Conservation (phyloP, 2,888 invertebrate species). For the Acronicta leporina region DNA sequence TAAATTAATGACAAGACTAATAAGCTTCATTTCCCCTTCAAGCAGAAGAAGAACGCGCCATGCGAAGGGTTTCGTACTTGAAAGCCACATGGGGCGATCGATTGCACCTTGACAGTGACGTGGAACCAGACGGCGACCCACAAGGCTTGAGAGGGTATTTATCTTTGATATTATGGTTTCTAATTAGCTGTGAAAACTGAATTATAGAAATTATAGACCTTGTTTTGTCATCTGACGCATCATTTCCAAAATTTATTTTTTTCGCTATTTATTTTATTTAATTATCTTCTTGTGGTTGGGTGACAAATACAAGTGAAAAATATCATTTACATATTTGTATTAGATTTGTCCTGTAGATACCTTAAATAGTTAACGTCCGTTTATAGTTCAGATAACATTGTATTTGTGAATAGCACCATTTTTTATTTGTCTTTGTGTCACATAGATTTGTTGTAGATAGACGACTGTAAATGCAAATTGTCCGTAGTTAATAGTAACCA, state of each 20-base stretch:
- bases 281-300: constrained; percentile 9
- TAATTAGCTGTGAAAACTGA: constrained; percentile 2
- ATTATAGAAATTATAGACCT: constrained; percentile 31
- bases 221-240: constrained; percentile 51
- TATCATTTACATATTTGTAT: constrained; percentile 37
- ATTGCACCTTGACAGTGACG: constrained; percentile 92
- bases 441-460: constrained; percentile 62
- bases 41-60: constrained; percentile 95
- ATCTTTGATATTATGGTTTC: constrained; percentile 1
- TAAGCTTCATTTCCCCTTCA: constrained; percentile 61
- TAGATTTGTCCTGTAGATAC: constrained; percentile 46
- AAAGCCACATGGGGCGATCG: constrained; percentile 96
- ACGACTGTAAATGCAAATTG: constrained; percentile 46
- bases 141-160: constrained; percentile 91
- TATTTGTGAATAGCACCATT: constrained; percentile 47
- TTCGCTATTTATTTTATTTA: constrained; percentile 9
- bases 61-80: constrained; percentile 97
- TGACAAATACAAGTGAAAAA: constrained; percentile 50
- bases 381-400: constrained; percentile 43
- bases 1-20: constrained; percentile 7
- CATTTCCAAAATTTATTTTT: constrained; percentile 28
- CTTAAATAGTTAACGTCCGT: constrained; percentile 48
- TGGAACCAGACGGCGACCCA: constrained; percentile 89
- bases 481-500: constrained; percentile 64
- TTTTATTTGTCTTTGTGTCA: constrained; percentile 45